Base-by-base conservation (phyloP, 2,888 invertebrate genomes). In the Girardia tigrina region DNA sequence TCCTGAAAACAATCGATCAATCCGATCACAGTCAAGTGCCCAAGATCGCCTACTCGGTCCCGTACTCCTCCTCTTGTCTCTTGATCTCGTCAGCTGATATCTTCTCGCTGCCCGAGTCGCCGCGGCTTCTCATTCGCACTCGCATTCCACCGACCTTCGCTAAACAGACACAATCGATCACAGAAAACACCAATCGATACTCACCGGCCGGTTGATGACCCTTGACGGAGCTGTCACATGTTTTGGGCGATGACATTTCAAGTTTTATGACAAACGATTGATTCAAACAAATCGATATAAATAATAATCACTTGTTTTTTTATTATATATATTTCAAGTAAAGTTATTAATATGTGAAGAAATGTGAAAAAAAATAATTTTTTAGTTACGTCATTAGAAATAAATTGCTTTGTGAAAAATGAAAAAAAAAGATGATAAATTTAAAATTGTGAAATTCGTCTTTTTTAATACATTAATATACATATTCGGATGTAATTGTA, bases 1-100 rank as follows among this genome's bases (percentile, higher is more conserved):
- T 16, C 23, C 56, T 56, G 23, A 56, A 16, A 20, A n/a, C 8
- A 20, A n/a, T n/a, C n/a, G n/a, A n/a, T 56, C 23, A 56, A 12
- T 56, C 2, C 4, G 4, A 56, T 20, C 23, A 8, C 23, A 20
- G 23, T 16, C 4, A 4, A 8, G 4, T 20, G 23, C 23, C 23
- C 23, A 12, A 16, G n/a, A 56, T 56, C 12, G 36, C n/a, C 16
- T 72, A 72, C 73, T 72, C 73, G 20, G 73, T 29, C 16, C 73
- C 73, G 36, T 29, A 72, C 36, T 72, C 73, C n/a, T 28, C 73
- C 23, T 28, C 73, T 29, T 72, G 73, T 29, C 26, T 28, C 14
- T 23, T n/a, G 16, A 72, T 28, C 23, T 72, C 73, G 2, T 72
- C 73, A 29, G 28, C 2, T 4, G 73, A n/a, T 4, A 72, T 29